Evolutionary conservation across 2,888 invertebrate species (phyloP).

Genomic region (Epistrophe eligans): DNA sequence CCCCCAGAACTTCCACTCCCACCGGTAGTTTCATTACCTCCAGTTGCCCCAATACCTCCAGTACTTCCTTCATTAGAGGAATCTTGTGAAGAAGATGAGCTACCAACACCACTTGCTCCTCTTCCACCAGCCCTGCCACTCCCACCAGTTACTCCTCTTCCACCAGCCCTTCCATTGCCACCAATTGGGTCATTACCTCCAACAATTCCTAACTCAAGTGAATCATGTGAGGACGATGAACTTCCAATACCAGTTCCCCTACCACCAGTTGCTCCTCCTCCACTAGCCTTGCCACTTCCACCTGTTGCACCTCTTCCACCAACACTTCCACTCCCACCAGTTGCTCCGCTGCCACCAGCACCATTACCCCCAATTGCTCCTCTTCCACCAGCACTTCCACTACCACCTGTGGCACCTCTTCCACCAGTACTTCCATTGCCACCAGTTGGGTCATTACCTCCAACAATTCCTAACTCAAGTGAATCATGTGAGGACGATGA

Average conservation of each 20-base stretch:
- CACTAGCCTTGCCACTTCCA: too few relatives aligned
- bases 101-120: neutral
- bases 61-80: neutral
- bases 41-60: neutral
- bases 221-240: neutral
- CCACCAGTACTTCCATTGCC: neutral
- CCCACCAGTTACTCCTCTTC: neutral
- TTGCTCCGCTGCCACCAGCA: neutral
- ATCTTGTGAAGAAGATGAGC: neutral
- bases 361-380: too few relatives aligned
- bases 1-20: neutral
- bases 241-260: neutral
- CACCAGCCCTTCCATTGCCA: neutral
- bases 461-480: too few relatives aligned
- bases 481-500: too few relatives aligned
- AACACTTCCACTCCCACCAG: neutral
- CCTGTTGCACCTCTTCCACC: too few relatives aligned
- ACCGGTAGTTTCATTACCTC: neutral
- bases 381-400: neutral
- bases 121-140: neutral
- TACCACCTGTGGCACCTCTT: neutral
- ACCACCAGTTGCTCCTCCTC: constrained; percentile 2
- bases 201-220: neutral
- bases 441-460: too few relatives aligned
- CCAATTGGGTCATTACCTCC: neutral